Conservation (phyloP, 2,113 vertebrate genomes). For the Gavialis gangeticus region DNA sequence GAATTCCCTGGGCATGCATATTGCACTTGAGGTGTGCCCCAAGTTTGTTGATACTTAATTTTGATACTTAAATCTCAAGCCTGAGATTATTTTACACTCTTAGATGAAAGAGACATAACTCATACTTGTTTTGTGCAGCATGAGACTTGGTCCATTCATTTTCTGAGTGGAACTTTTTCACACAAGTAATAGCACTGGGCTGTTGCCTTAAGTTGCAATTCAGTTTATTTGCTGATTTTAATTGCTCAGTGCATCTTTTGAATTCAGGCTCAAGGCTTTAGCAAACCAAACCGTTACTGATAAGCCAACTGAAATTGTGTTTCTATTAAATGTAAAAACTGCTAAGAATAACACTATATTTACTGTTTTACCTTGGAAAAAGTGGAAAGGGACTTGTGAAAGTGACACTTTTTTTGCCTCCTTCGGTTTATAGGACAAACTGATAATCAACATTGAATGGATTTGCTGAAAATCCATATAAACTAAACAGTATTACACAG, state of each 20-base stretch:
- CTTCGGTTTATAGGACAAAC: background rate
- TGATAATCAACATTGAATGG: background rate
- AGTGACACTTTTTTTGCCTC: background rate
- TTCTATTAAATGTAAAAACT: background rate
- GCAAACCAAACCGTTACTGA: background rate
- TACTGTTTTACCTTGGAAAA: too few species aligned
- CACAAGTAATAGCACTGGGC: background rate
- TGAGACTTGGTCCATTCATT: background rate
- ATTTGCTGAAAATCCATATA: background rate
- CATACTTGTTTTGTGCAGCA: background rate
- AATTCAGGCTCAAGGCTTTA: background rate
- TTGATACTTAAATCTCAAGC: background rate
- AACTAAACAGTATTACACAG: background rate
- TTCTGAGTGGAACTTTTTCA: background rate
- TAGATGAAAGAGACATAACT: background rate
- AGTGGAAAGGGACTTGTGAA: too few species aligned
- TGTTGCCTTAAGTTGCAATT: background rate
- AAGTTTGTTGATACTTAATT: background rate
- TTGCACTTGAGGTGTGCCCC: too few species aligned
- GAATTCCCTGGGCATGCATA: too few species aligned
- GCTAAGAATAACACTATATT: background rate
- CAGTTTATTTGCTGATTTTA: background rate
- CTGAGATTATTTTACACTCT: background rate
- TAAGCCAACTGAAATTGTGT: background rate
- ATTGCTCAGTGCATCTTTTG: background rate